phyloP scores from a whole-genome alignment of 2,888 invertebrate species.

The Portevinia maculata region DNA sequence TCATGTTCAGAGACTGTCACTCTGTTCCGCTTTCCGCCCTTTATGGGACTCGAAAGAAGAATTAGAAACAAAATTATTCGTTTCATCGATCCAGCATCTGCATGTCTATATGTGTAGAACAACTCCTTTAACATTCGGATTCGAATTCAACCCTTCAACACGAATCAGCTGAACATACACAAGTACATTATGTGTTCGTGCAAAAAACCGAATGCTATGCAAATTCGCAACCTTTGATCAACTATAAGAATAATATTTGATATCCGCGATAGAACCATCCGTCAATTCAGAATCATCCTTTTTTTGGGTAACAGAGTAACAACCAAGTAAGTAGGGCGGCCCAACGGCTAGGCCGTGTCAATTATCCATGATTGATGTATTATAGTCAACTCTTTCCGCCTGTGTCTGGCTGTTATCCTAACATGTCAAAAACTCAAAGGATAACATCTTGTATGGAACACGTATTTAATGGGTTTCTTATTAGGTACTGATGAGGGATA shows the following conservation, averaged over 20 bases:
- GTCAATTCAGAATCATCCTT: constrained; percentile 51
- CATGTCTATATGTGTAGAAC: constrained; percentile 42
- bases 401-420: constrained; percentile 39
- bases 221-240: constrained; percentile 48
- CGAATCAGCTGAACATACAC: constrained; percentile 34
- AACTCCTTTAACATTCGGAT: constrained; percentile 37
- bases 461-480: constrained; percentile 21
- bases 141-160: constrained; percentile 52
- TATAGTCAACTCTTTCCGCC: constrained; percentile 55
- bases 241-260: constrained; percentile 46
- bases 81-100: constrained; percentile 50
- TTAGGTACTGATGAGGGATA: constrained; percentile 7
- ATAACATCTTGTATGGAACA: constrained; percentile 34
- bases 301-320: constrained; percentile 31
- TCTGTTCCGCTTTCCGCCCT: constrained; percentile 64
- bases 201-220: constrained; percentile 58
- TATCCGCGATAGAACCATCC: constrained; percentile 60
- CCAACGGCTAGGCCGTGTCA: constrained; percentile 65
- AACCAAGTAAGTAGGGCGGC: constrained; percentile 54
- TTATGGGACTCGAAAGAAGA: constrained; percentile 19
- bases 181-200: constrained; percentile 32
- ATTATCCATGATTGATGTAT: constrained; percentile 73
- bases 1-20: constrained; percentile 49
- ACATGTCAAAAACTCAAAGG: constrained; percentile 40
- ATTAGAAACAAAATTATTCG: constrained; percentile 22